These are phyloP conservation scores for Pipistrellus pipistrellus DNA, from an alignment of 2,797 vertebrate species.

Conservation along the genomic window DNA sequence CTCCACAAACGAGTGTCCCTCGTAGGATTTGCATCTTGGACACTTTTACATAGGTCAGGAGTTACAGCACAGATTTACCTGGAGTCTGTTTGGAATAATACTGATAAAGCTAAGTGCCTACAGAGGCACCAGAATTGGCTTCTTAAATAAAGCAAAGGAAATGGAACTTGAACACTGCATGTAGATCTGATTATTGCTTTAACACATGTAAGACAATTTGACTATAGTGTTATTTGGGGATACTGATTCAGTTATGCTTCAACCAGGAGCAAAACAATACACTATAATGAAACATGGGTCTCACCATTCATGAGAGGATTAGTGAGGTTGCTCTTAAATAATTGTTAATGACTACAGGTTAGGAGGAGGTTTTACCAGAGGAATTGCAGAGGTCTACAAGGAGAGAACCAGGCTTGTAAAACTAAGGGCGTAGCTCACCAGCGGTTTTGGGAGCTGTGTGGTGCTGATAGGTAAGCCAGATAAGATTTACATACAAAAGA, in stretches of 20 bases:
- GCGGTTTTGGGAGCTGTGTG: constrained; percentile 63
- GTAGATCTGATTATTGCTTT: constrained; percentile 75
- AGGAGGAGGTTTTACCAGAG: constrained; percentile 62
- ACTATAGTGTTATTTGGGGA: constrained; percentile 74
- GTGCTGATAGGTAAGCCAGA: background rate
- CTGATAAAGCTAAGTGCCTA: constrained; percentile 65
- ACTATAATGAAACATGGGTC: constrained; percentile 57
- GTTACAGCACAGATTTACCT: constrained; percentile 1
- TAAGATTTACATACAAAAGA: background rate
- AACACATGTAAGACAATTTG: constrained; percentile 77
- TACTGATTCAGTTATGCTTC: constrained; percentile 74
- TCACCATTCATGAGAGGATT: constrained; percentile 63
- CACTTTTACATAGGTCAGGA: background rate
- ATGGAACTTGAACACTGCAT: constrained; percentile 65
- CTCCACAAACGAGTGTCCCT: background rate
- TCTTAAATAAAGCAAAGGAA: background rate
- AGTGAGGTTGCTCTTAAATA: constrained; percentile 57
- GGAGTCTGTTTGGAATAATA: constrained; percentile 67
- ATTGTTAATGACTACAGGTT: constrained; percentile 45
- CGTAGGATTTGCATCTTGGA: background rate
- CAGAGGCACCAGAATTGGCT: constrained; percentile 33
- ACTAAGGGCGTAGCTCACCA: constrained; percentile 10
- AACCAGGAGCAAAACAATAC: constrained; percentile 66
- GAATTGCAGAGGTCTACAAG: constrained; percentile 61
- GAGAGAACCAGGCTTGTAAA: background rate